Percentiles rank a stretch among this genome's conserved stretches.
Conservation (phyloP, 2,113 vertebrate genomes). For the Nanorana parkeri region DNA sequence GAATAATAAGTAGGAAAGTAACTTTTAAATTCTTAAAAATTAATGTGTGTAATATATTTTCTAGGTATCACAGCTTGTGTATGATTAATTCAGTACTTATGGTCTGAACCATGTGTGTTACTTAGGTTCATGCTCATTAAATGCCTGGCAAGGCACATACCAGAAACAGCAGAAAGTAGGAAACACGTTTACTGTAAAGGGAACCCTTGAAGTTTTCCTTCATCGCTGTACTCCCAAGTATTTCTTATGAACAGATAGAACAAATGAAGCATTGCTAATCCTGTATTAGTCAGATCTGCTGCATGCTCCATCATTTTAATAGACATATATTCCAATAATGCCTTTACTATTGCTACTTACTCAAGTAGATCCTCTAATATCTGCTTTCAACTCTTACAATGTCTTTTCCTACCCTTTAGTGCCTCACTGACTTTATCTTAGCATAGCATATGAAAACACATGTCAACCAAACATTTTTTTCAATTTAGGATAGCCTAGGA, state of each 20-base stretch:
- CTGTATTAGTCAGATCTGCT: too few species aligned
- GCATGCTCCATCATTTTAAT: too few species aligned
- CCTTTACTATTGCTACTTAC: too few species aligned
- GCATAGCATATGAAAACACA: too few species aligned
- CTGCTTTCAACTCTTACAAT: too few species aligned
- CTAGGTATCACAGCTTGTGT: not conserved
- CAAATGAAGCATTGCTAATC: too few species aligned
- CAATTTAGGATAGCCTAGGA: too few species aligned
- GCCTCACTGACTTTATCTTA: too few species aligned
- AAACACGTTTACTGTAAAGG: constrained; percentile 35
- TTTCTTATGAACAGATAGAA: not conserved
- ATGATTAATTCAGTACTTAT: not conserved
- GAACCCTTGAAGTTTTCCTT: not conserved
- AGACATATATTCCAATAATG: too few species aligned
- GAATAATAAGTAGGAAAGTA: not conserved
- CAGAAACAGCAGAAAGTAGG: constrained; percentile 22
- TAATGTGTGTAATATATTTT: not conserved
- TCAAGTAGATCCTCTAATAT: too few species aligned
- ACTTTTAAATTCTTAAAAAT: not conserved
- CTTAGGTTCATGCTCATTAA: not conserved
- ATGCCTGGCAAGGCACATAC: constrained; percentile 5
- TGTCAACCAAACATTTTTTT: too few species aligned
- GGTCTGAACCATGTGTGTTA: not conserved
- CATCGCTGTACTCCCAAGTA: not conserved
- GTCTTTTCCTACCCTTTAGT: too few species aligned